These are phyloP conservation scores for Lottia scabra DNA, from an alignment of 2,888 invertebrate species.

Conservation along the genomic window DNA sequence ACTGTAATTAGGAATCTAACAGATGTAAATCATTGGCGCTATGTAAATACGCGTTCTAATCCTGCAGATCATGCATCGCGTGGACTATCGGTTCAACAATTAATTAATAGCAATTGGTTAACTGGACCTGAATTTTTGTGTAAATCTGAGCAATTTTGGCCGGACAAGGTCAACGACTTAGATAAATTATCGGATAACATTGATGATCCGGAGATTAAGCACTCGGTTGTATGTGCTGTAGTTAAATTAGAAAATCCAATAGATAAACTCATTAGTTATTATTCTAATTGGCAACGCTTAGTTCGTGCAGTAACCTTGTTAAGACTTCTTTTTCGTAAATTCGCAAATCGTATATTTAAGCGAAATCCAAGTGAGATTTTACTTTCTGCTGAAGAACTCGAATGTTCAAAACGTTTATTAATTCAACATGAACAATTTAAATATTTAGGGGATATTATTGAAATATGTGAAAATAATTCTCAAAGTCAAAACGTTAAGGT, in stretches of 20 bases:
- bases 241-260: not conserved
- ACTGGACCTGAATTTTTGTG: not conserved
- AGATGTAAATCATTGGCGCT: not conserved
- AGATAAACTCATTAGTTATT: not conserved
- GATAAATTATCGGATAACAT: not conserved
- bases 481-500: conserved; percentile 5
- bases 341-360: not conserved
- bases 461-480: not conserved
- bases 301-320: not conserved
- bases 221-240: not conserved
- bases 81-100: not conserved
- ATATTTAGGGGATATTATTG: not conserved
- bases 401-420: not conserved
- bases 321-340: not conserved
- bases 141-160: not conserved
- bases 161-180: not conserved
- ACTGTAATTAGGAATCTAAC: conserved; percentile 6
- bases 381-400: not conserved
- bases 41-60: not conserved
- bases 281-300: not conserved
- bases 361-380: not conserved
- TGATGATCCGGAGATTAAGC: conserved; percentile 7
- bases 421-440: not conserved
- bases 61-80: conserved; percentile 6
- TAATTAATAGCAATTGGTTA: conserved; percentile 2